phyloP scores from a whole-genome alignment of 2,888 invertebrate genomes.

The Acleris literana region DNA sequence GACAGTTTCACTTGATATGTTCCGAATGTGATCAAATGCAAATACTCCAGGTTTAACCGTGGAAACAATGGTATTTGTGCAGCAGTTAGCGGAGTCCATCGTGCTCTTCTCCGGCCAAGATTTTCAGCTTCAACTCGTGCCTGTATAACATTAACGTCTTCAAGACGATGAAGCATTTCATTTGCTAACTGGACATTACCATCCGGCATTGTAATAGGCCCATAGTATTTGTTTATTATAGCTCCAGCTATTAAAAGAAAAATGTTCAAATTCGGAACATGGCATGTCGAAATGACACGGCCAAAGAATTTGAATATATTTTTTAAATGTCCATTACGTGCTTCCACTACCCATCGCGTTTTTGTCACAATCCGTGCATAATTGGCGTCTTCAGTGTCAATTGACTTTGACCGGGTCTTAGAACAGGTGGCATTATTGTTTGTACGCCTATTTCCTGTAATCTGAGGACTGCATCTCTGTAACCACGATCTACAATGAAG shows the following conservation, averaged over 20 bases:
- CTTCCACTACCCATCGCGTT: too few species aligned
- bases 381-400: slow-evolving; percentile 2
- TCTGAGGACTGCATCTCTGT: too few species aligned
- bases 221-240: too few species aligned
- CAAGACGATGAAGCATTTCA: too few species aligned
- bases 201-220: not conserved
- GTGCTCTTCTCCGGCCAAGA: slow-evolving; percentile 1
- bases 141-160: too few species aligned
- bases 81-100: slow-evolving; percentile 2
- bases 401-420: too few species aligned
- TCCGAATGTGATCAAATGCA: slow-evolving; percentile 3
- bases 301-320: slow-evolving; percentile 1
- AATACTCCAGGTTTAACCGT: slow-evolving; percentile 3
- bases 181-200: not conserved
- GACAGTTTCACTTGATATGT: not conserved
- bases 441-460: too few species aligned
- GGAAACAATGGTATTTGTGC: slow-evolving; percentile 11
- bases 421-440: too few species aligned
- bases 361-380: slow-evolving; percentile 8
- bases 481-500: too few species aligned
- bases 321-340: slow-evolving; percentile 2
- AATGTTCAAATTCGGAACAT: not conserved
- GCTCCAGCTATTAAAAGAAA: slow-evolving; percentile 1
- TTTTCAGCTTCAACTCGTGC: too few species aligned
- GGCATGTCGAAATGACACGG: slow-evolving; percentile 1